These are phyloP conservation scores for Silurus meridionalis DNA, from an alignment of 2,113 vertebrate genomes.

Conservation along the genomic window DNA sequence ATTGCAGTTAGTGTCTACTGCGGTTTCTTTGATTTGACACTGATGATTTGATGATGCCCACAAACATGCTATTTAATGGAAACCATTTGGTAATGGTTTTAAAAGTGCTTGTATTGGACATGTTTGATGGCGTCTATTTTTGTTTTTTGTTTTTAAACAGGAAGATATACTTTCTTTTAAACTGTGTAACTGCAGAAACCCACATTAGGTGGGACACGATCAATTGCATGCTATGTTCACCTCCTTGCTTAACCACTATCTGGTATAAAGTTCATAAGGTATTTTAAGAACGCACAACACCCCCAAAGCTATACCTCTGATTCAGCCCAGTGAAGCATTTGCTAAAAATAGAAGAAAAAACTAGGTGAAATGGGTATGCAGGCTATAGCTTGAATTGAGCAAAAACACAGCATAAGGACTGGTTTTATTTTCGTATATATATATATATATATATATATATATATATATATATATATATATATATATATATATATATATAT, in stretches of 20 bases:
- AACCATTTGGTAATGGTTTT: too few relatives aligned
- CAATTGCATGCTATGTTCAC: background rate
- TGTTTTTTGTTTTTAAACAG: too few relatives aligned
- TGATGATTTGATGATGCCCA: too few relatives aligned
- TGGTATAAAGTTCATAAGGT: background rate
- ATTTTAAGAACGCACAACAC: background rate
- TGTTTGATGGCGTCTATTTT: too few relatives aligned
- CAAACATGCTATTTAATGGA: too few relatives aligned
- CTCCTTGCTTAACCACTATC: background rate
- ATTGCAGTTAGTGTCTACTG: too few relatives aligned
- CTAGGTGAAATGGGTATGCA: conserved; percentile 14
- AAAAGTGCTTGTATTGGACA: too few relatives aligned
- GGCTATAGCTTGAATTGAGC: conserved; percentile 9
- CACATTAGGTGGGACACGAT: background rate
- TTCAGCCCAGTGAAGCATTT: conserved; percentile 40
- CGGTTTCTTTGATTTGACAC: too few relatives aligned
- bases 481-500: too few relatives aligned
- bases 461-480: too few relatives aligned
- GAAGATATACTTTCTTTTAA: background rate
- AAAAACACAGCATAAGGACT: background rate
- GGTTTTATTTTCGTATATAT: background rate
- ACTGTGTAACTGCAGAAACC: background rate
- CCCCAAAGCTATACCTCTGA: background rate
- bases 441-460: too few relatives aligned
- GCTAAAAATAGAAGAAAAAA: conserved; percentile 17